Base-by-base conservation (phyloP, 2,113 vertebrate genomes). In the Delphinapterus leucas region DNA sequence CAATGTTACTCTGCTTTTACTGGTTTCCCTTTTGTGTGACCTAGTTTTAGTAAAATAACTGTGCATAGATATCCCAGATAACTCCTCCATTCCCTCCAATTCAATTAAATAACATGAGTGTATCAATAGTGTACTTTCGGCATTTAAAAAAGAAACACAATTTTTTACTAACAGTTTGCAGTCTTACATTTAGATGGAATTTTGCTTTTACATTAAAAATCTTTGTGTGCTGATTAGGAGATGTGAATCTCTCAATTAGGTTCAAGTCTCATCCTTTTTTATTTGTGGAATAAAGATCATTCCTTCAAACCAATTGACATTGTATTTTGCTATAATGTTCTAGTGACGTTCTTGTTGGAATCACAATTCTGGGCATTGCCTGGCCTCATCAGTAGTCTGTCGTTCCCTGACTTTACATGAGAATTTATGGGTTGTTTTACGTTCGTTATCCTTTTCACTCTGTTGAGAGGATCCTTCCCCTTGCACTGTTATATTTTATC, bases 11-110 rank as follows among this genome's bases (percentile, higher is more conserved):
- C 61, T 84, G 8, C 23, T 76, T 80, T 49, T 92, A 73, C 36
- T 28, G 90, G 90, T 87, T 95, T 96, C 88, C 88, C 63, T 92
- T 87, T 92, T 76, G 47, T 93, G 17, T 96, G 86, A 93, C 18
- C 20, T 80, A 41, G 58, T 96, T 97, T 95, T 94, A 81, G 58
- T 61, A 90, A 90, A 96, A 71, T 49, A 93, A 90, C 36, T 79
- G 11, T 90, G n/a, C 55, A 67, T 71, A 76, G 23, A 61, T 84
- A 92, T 61, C 81, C 25, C 68, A 94, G 63, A 63, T 89, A 87
- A 80, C 14, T 67, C n/a, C 12, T 91, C 53, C 21, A 5, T 68
- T 97, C n/a, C n/a, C 21, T 77, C 6, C 76, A 58, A 88, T 63
- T 93, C 65, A 82, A 58, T 94, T 86, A 82, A 92, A 94, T 33